Evolutionary conservation across 2,113 vertebrate genomes (phyloP), one percentile per base, ranked within the genome.

Genomic region (Eudyptes chrysolophus): DNA sequence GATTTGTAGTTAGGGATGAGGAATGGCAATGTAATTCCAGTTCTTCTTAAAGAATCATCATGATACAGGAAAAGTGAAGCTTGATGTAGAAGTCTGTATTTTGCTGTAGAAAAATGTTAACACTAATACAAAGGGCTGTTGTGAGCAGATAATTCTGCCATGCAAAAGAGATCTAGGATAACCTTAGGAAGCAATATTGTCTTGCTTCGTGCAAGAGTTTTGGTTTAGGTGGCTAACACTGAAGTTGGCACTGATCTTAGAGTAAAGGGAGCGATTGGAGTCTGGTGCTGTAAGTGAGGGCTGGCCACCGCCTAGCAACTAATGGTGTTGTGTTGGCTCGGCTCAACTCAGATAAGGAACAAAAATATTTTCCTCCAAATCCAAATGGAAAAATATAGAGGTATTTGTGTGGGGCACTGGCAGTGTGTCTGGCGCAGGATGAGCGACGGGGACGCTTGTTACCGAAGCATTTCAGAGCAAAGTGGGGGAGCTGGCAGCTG

Each of bases 321-420:
- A 48, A 64, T 84, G 76, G 77, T 85, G 54, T 66, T 3, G 0
- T 11, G 36, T 90, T 94, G 60, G 38, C 75, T 87, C 1, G 3
- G 66, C 66, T 75, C 12, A 6, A 32, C n/a, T 71, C 36, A 52
- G 92, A 68, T 95, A 94, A 92, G 80, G 49, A 81, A 20, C 27
- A 78, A 55, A 88, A 89, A 49, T 36, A 57, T 95, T 96, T 94
- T 92, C 48, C 24, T 69, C n/a, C 36, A 42, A 68, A 83, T 52
- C 15, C 58, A 49, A 86, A 70, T 71, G 51, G 85, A 87, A 96
- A 79, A 90, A 60, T 16, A 7, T 1, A 2, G 5, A 76, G 9
- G 4, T 61, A 12, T 69, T 79, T 61, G 22, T 38, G 13, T 64
- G 55, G 27, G 46, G 21, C 71, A 40, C 65, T 1, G 4, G 42